Conservation (phyloP, 1,140 invertebrate species). For the Cydia amplana region DNA sequence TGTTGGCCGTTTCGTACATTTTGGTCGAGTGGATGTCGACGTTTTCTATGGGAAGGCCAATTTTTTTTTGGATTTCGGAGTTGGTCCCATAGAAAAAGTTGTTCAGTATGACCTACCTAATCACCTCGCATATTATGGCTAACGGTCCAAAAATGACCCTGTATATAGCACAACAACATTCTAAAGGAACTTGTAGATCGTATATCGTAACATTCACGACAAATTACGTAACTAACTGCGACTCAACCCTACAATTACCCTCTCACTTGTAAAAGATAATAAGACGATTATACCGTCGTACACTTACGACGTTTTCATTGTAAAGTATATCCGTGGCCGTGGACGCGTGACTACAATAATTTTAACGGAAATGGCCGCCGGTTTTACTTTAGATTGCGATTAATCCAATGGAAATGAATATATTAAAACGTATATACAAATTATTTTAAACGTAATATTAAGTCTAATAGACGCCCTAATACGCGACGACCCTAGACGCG, state of each 20-base stretch:
- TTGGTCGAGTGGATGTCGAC: too few species aligned
- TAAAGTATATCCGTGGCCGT: not conserved
- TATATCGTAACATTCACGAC: not conserved
- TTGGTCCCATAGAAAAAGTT: too few species aligned
- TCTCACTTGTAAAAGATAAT: not conserved
- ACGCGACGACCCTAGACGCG: too few species aligned
- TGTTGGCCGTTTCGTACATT: too few species aligned
- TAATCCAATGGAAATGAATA: not conserved
- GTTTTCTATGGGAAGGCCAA: too few species aligned
- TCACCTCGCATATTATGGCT: too few species aligned
- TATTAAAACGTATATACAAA: not conserved
- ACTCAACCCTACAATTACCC: not conserved
- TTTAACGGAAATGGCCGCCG: not conserved
- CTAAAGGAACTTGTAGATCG: not conserved
- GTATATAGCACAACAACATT: not conserved
- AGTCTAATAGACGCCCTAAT: too few species aligned
- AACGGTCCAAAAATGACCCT: too few species aligned
- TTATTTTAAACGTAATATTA: too few species aligned
- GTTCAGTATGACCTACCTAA: too few species aligned
- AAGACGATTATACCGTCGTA: not conserved
- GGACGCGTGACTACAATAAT: not conserved
- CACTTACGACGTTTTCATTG: not conserved
- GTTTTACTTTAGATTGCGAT: not conserved
- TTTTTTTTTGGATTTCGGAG: too few species aligned
- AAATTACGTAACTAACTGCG: not conserved